Evolutionary conservation across 2,888 invertebrate species (phyloP), one percentile per base, ranked within the genome.

Genomic region (Slavum lentiscoides): DNA sequence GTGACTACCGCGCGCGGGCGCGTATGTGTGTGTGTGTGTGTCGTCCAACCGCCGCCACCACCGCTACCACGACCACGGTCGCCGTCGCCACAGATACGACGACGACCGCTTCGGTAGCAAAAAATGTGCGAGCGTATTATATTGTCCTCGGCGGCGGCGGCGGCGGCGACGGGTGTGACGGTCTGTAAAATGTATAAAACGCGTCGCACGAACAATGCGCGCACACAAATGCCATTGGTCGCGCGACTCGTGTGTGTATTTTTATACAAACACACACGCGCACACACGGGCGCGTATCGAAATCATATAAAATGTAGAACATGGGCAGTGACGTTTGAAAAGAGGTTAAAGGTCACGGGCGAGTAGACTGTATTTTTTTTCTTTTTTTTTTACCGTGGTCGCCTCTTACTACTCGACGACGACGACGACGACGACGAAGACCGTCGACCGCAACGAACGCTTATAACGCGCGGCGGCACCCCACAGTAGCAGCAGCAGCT

Each of bases 251-350:
- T 55, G 58, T 37, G 30, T 30, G 30, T 15, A 37, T 11, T 8
- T 17, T 2, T 72, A n/a, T 64, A n/a, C 49, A 37, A 21, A 23
- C 21, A 43, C 23, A 43, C 13, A 13, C 55, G 49, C 11, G 43
- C 43, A 68, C 7, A 43, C 9, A 2, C 4, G 43, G 4, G 43
- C 43, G 3, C 9, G 43, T 43, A 9, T 43, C 43, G 43, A 43
- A 43, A 43, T 9, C 43, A 59, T 69, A 69, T 62, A 77, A 77
- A 72, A 80, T 64, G 80, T 80, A 64, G 80, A 72, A 80, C 80
- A 55, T 64, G 80, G 30, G 80, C 69, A 70, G 80, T 80, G 80
- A 80, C 80, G 80, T 80, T 72, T 72, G 80, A 80, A 80, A 80
- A 80, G 80, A 64, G 80, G 80, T 80, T 59, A 80, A 43, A 72